Evolutionary conservation across 2,888 invertebrate species (phyloP).

Genomic region (Dusona sp.): DNA sequence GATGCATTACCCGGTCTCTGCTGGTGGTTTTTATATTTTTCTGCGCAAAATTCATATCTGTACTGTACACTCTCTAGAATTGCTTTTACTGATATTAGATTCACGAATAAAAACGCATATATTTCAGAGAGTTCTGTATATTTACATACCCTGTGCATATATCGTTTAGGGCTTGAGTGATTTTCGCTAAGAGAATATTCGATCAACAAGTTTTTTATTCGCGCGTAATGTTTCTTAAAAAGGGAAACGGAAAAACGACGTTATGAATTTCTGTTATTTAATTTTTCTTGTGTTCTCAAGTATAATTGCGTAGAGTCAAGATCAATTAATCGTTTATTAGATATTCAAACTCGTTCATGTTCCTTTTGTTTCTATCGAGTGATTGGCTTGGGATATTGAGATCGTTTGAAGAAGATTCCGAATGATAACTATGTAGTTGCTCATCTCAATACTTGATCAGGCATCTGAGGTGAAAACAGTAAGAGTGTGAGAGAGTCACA

Average conservation of each 20-base stretch:
- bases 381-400: conserved; percentile 1
- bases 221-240: background rate
- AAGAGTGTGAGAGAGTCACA: background rate
- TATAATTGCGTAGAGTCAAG: background rate
- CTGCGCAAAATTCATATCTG: background rate
- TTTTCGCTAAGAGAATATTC: background rate
- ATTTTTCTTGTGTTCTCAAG: background rate
- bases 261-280: background rate
- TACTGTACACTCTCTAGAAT: background rate
- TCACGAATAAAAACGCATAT: conserved; percentile 26
- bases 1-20: conserved; percentile 72
- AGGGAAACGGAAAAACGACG: background rate
- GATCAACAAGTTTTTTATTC: background rate
- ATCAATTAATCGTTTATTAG: background rate
- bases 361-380: background rate
- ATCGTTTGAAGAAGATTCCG: background rate
- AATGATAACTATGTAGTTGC: background rate
- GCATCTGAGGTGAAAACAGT: conserved; percentile 13
- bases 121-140: no score
- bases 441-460: conserved; percentile 64
- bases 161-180: background rate
- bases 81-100: conserved; percentile 79
- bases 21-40: conserved; percentile 74
- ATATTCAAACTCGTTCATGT: conserved; percentile 12
- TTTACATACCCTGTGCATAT: background rate